These are phyloP conservation scores for Drosophila gunungcola DNA, from an alignment of 1,140 invertebrate genomes.

Conservation along the genomic window DNA sequence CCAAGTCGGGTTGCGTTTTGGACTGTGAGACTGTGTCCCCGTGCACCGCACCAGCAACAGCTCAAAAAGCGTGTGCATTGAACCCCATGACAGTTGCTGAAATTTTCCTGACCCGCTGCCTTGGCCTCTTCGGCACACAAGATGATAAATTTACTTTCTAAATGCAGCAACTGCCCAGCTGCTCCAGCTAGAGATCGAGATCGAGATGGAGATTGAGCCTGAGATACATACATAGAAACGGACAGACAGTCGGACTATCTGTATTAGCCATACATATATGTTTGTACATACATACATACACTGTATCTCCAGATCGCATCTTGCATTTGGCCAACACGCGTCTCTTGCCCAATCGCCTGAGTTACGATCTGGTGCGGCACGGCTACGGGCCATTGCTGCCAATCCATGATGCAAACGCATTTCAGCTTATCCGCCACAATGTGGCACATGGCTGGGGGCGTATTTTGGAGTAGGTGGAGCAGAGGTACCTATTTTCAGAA, in stretches of 20 bases:
- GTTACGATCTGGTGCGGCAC: slow-evolving; percentile 67
- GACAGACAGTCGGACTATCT: slow-evolving; percentile 19
- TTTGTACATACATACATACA: no score
- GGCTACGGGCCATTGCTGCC: slow-evolving; percentile 46
- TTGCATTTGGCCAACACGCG: slow-evolving; percentile 67
- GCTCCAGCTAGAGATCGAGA: slow-evolving; percentile 11
- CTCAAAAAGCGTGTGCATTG: slow-evolving; percentile 63
- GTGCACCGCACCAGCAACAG: neutral
- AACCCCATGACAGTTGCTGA: slow-evolving; percentile 77
- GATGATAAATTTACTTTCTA: slow-evolving; percentile 77
- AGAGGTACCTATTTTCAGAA: neutral
- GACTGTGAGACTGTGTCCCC: slow-evolving; percentile 11
- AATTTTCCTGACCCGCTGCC: slow-evolving; percentile 67
- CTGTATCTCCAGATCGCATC: slow-evolving; percentile 58
- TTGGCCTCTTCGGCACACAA: slow-evolving; percentile 19
- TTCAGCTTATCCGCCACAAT: slow-evolving; percentile 40
- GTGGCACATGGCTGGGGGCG: slow-evolving; percentile 29
- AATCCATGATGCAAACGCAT: slow-evolving; percentile 72
- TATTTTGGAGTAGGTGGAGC: slow-evolving; percentile 5
- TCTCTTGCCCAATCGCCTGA: slow-evolving; percentile 65
- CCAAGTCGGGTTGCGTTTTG: slow-evolving; percentile 13
- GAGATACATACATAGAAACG: slow-evolving; percentile 27
- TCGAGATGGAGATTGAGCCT: slow-evolving; percentile 10
- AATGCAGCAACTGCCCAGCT: slow-evolving; percentile 58
- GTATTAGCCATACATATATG: slow-evolving; percentile 14